Evolutionary conservation across 2,113 vertebrate species (phyloP).

Genomic region (Empidonax traillii): DNA sequence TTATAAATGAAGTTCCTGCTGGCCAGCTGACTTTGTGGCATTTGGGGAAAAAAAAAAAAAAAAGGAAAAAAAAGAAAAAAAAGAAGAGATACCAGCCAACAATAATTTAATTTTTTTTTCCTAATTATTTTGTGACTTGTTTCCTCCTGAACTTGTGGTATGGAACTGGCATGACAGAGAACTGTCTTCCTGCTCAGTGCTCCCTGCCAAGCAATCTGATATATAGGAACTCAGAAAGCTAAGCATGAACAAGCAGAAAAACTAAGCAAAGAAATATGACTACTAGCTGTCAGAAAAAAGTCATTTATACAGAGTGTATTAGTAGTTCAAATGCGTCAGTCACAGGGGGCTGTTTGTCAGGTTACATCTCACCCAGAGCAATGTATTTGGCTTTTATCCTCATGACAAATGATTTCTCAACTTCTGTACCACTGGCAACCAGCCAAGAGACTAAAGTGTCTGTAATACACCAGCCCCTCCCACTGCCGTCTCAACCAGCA

Average conservation of each 20-base stretch:
- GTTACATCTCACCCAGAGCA: conserved; percentile 58
- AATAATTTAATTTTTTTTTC: not conserved
- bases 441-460: conserved; percentile 23
- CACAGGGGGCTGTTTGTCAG: conserved; percentile 67
- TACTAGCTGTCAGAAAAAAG: conserved; percentile 60
- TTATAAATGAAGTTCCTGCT: conserved; percentile 63
- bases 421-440: conserved; percentile 12
- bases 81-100: not conserved
- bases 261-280: conserved; percentile 36
- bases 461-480: not conserved
- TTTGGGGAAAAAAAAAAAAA: not conserved
- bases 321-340: conserved; percentile 65
- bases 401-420: conserved; percentile 66
- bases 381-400: conserved; percentile 64
- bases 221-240: not conserved
- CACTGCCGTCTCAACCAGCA: not conserved
- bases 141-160: not conserved
- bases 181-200: not conserved
- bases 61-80: fast-evolving
- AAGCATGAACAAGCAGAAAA: conserved; percentile 54
- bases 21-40: conserved; percentile 33
- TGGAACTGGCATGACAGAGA: not conserved
- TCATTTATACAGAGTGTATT: conserved; percentile 44
- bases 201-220: not conserved
- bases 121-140: not conserved